Evolutionary conservation across 2,888 invertebrate genomes (phyloP).

Genomic region (Luperina nickerlii): DNA sequence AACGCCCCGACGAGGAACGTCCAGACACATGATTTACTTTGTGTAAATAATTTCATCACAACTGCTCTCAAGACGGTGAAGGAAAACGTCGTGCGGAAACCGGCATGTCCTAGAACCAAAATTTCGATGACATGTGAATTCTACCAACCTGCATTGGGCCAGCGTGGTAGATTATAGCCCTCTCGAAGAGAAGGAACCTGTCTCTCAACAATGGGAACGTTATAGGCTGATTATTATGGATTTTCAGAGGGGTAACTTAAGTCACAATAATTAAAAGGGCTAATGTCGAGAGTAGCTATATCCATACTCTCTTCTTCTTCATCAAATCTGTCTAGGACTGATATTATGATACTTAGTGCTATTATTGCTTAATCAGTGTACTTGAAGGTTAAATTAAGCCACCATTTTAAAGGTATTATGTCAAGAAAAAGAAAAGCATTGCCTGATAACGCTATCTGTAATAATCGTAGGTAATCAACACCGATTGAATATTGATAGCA

Average conservation of each 20-base stretch:
- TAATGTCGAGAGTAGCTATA: neutral
- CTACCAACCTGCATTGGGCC: no score
- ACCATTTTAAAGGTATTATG: neutral
- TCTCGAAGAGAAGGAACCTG: no score
- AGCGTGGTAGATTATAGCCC: no score
- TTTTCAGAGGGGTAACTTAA: neutral
- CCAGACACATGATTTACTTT: no score
- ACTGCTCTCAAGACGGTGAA: no score
- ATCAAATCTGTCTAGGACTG: neutral
- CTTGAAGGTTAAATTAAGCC: neutral
- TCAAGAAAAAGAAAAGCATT: neutral
- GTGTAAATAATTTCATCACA: neutral
- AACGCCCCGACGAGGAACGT: no score
- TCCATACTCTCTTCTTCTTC: no score
- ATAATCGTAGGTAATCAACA: conserved; percentile 1
- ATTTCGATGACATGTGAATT: no score
- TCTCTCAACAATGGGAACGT: no score
- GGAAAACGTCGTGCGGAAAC: no score
- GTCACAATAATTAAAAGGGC: neutral
- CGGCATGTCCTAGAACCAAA: no score
- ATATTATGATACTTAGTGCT: neutral
- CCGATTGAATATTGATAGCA: neutral
- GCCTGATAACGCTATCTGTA: neutral
- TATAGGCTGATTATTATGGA: no score
- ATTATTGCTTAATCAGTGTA: neutral